Percentiles rank a stretch among this genome's conserved stretches.
phyloP scores from a whole-genome alignment of 2,797 vertebrate species.

The Enteromius mattozi region DNA sequence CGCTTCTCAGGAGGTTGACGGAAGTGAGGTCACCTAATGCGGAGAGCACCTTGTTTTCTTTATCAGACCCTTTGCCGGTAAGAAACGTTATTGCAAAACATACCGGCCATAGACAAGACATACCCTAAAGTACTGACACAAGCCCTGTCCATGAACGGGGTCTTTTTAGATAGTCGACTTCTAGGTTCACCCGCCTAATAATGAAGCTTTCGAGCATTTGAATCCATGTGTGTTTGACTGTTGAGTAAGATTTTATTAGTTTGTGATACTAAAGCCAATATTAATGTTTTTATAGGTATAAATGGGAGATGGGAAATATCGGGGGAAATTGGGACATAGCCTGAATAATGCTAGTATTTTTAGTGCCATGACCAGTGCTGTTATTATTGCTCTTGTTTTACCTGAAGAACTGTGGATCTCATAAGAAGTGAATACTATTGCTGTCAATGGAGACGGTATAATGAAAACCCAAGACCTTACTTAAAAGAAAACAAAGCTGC shows the following conservation, averaged over 20 bases:
- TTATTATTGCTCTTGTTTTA: conserved; percentile 40
- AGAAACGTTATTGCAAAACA: background rate
- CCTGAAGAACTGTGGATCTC: conserved; percentile 70
- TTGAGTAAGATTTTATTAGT: conserved; percentile 62
- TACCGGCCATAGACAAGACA: conserved; percentile 9
- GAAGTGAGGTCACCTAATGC: conserved; percentile 49
- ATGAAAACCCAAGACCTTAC: conserved; percentile 84
- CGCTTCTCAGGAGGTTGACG: conserved; percentile 17
- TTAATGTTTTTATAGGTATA: conserved; percentile 61
- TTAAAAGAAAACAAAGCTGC: conserved; percentile 90
- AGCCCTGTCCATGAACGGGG: conserved; percentile 25
- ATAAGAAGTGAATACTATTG: conserved; percentile 70
- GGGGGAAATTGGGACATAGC: conserved; percentile 54
- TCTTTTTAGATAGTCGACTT: conserved; percentile 35
- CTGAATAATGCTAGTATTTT: conserved; percentile 56
- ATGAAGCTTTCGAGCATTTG: conserved; percentile 50
- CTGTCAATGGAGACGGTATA: conserved; percentile 79
- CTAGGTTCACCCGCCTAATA: conserved; percentile 32
- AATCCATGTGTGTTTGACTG: conserved; percentile 62
- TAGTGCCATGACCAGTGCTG: conserved; percentile 28
- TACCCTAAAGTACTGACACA: conserved; percentile 47
- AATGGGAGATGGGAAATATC: conserved; percentile 57
- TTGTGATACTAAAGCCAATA: conserved; percentile 66
- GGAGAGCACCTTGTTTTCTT: conserved; percentile 60
- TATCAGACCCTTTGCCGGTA: conserved; percentile 28